Evolutionary conservation across 1,140 invertebrate species (phyloP).

Genomic region (Helicoverpa zea): DNA sequence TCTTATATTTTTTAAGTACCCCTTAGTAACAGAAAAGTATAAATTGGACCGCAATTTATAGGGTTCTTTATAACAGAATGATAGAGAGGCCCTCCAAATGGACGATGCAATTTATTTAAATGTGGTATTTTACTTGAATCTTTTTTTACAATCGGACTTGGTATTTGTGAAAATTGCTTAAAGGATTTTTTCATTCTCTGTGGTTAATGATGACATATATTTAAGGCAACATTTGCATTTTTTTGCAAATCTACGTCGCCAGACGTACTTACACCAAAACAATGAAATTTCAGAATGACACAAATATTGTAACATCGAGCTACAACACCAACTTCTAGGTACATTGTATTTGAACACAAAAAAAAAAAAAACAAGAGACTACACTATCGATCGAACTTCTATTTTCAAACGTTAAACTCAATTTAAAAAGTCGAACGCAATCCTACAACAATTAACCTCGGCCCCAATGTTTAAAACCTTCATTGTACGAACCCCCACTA

Average conservation of each 20-base stretch:
- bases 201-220: background rate
- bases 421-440: background rate
- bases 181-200: background rate
- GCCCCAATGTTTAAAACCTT: background rate
- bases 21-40: background rate
- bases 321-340: too few relatives aligned
- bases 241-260: background rate
- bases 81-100: conserved; percentile 11
- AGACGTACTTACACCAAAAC: too few relatives aligned
- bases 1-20: background rate
- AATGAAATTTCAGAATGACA: too few relatives aligned
- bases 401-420: background rate
- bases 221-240: background rate
- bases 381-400: background rate
- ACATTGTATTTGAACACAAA: too few relatives aligned
- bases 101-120: conserved; percentile 22
- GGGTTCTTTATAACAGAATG: conserved; percentile 13
- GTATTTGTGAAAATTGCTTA: background rate
- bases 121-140: conserved; percentile 6
- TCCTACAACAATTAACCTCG: background rate
- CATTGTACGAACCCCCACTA: background rate
- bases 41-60: conserved; percentile 26
- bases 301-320: too few relatives aligned
- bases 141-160: background rate
- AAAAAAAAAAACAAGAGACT: too few relatives aligned